A percentile compares a stretch with the other conserved stretches of the same genome.
Evolutionary conservation across 2,888 invertebrate genomes (phyloP).

Genomic region (Dendrolimus houi): DNA sequence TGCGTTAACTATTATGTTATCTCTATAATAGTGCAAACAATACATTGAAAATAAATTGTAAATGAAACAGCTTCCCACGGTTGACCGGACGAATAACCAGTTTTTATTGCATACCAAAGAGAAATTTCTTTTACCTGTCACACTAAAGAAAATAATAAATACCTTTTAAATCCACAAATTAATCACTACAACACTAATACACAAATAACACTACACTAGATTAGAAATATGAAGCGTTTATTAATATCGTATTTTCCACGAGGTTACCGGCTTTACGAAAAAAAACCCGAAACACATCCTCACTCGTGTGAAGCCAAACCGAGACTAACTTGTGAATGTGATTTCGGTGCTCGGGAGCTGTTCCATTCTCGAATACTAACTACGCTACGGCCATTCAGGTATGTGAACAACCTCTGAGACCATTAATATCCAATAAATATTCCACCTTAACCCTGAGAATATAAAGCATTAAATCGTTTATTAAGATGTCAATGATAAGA

Average conservation of each 20-base stretch:
- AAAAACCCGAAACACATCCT: conserved; percentile 19
- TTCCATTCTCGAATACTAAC: conserved; percentile 66
- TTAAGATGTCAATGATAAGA: conserved; percentile 48
- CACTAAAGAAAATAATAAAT: conserved; percentile 34
- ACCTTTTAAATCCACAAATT: conserved; percentile 43
- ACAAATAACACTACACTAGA: conserved; percentile 53
- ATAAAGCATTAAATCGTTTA: conserved; percentile 28
- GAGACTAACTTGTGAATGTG: conserved; percentile 52
- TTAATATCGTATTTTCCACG: conserved; percentile 32
- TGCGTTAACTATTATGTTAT: neutral
- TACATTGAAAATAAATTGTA: neutral
- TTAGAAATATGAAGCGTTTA: conserved; percentile 45
- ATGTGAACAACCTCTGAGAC: conserved; percentile 58
- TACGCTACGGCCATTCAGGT: conserved; percentile 72
- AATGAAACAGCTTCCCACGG: conserved; percentile 61
- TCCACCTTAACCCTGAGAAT: conserved; percentile 26
- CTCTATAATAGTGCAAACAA: neutral
- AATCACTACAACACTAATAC: conserved; percentile 37
- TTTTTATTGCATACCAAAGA: conserved; percentile 59
- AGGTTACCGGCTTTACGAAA: conserved; percentile 29
- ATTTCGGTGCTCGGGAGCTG: conserved; percentile 15
- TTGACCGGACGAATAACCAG: conserved; percentile 63
- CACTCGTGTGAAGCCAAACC: conserved; percentile 22
- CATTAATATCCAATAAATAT: conserved; percentile 31
- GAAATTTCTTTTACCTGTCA: conserved; percentile 53